phyloP scores from a whole-genome alignment of 2,888 invertebrate genomes.

The Dinocampus coccinellae region DNA sequence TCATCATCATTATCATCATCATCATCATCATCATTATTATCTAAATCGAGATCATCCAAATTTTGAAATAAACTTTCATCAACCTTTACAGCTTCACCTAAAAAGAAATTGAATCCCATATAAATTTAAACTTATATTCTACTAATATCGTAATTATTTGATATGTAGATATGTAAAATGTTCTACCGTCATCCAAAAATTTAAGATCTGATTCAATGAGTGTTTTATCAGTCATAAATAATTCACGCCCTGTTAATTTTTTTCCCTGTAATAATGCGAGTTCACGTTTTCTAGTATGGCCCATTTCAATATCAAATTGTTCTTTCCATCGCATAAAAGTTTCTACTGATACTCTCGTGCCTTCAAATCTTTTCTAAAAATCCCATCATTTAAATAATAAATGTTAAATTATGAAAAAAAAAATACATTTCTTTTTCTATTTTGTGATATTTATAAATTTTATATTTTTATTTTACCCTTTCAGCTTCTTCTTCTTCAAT shows the following conservation, averaged over 20 bases:
- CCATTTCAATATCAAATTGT: slow-evolving; percentile 91
- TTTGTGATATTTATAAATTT: too few relatives aligned
- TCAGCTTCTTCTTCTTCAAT: slow-evolving; percentile 90
- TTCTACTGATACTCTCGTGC: slow-evolving; percentile 95
- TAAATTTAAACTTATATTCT: too few relatives aligned
- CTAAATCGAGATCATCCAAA: slow-evolving; percentile 84
- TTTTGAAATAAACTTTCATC: slow-evolving; percentile 95
- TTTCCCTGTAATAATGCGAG: slow-evolving; percentile 80
- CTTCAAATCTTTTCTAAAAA: slow-evolving; percentile 91
- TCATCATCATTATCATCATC: slow-evolving; percentile 56
- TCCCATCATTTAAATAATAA: slow-evolving; percentile 24
- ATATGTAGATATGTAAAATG: background rate
- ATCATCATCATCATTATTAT: slow-evolving; percentile 77
- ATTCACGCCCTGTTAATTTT: slow-evolving; percentile 92
- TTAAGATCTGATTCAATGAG: slow-evolving; percentile 97
- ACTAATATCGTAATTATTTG: too few relatives aligned
- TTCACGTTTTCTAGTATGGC: slow-evolving; percentile 80
- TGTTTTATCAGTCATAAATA: slow-evolving; percentile 93
- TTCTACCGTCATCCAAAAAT: slow-evolving; percentile 87
- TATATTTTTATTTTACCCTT: slow-evolving; percentile 71
- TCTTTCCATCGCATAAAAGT: slow-evolving; percentile 95
- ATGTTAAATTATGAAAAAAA: background rate
- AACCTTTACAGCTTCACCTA: slow-evolving; percentile 87
- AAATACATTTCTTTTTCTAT: background rate
- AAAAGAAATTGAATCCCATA: slow-evolving; percentile 51